Evolutionary conservation across 2,113 vertebrate species (phyloP).

Genomic region (Prinia subflava): DNA sequence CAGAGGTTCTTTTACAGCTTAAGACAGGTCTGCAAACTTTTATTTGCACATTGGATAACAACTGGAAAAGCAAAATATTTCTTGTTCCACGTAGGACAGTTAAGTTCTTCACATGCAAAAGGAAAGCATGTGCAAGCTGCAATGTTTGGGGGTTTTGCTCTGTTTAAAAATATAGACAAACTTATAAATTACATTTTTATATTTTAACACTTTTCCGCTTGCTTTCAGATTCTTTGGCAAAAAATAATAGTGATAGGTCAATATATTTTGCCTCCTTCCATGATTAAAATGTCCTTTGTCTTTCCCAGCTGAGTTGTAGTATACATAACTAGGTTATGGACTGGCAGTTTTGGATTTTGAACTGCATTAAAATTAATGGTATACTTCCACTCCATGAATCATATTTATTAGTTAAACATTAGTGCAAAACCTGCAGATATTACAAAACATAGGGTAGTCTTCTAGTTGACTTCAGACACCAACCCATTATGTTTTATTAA

Average conservation of each 20-base stretch:
- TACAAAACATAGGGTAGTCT: neutral
- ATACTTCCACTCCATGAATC: neutral
- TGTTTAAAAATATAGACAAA: neutral
- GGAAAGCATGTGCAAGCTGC: neutral
- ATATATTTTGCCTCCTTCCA: neutral
- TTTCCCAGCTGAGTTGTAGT: neutral
- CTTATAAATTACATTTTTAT: neutral
- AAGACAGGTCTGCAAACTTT: neutral
- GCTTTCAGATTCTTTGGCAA: neutral
- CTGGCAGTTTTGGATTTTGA: neutral
- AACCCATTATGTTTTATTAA: neutral
- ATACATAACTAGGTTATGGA: neutral
- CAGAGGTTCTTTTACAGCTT: neutral
- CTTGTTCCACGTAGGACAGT: neutral
- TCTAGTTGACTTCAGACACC: neutral
- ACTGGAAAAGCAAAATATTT: neutral
- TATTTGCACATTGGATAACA: neutral
- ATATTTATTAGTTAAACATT: neutral
- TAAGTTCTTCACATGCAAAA: neutral
- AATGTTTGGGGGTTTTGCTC: neutral
- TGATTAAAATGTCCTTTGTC: neutral
- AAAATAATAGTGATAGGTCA: neutral
- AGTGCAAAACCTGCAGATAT: neutral
- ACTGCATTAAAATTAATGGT: neutral
- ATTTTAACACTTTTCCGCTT: neutral